These are phyloP conservation scores for Thumatha senex DNA, from an alignment of 2,888 invertebrate genomes.

Conservation along the genomic window DNA sequence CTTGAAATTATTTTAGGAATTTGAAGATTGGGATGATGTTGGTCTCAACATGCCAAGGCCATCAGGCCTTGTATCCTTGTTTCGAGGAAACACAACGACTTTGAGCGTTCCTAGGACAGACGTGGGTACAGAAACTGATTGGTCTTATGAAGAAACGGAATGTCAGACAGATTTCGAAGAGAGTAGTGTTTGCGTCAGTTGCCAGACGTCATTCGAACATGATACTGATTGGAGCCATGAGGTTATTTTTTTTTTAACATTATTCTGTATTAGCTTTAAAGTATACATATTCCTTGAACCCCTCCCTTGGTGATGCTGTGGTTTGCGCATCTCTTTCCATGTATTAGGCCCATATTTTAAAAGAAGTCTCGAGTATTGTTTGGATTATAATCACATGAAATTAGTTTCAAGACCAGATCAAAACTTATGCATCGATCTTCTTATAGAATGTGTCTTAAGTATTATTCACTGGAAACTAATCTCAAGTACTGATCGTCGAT, in stretches of 20 bases:
- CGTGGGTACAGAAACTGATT: slow-evolving; percentile 75
- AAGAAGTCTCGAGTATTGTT: no score
- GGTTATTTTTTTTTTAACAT: slow-evolving; percentile 41
- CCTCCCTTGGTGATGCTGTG: no score
- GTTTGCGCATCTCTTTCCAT: no score
- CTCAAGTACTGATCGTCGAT: no score
- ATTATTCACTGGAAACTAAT: no score
- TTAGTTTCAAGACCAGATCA: no score
- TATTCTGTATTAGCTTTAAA: neutral
- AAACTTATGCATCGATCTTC: no score
- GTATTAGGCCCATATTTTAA: no score
- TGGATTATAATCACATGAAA: no score
- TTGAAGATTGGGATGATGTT: slow-evolving; percentile 96
- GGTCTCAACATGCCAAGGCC: slow-evolving; percentile 93
- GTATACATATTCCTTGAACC: neutral
- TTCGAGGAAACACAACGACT: slow-evolving; percentile 80
- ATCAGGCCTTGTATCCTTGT: slow-evolving; percentile 87
- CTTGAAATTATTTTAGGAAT: slow-evolving; percentile 82
- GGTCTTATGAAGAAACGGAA: slow-evolving; percentile 49
- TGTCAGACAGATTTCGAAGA: slow-evolving; percentile 80
- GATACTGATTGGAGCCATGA: slow-evolving; percentile 76
- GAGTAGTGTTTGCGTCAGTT: slow-evolving; percentile 69
- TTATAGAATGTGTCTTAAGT: no score
- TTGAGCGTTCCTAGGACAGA: slow-evolving; percentile 67
- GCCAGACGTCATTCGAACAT: slow-evolving; percentile 63